Base-by-base conservation (phyloP, 1,140 invertebrate species). In the Dreissena polymorpha region DNA sequence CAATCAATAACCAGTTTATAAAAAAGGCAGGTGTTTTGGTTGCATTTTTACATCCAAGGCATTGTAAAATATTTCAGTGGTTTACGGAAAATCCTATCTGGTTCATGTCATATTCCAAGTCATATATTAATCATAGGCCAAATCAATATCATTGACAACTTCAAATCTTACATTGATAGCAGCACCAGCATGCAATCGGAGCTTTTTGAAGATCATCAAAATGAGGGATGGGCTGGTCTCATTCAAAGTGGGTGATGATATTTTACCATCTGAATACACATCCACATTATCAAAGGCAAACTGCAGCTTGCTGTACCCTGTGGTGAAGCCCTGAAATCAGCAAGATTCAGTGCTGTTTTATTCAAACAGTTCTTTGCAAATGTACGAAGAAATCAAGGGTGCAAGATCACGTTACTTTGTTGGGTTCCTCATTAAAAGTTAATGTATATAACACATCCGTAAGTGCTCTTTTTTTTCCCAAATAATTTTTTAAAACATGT, bases 171-270 rank as follows among this genome's bases (percentile, higher is more conserved):
- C 89, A 81, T 70, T 51, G n/a, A 90, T 88, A 67, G 23, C 79
- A 23, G 86, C 84, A 5, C 89, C 89, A 63, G 89, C 87, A 80
- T 90, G 87, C 13, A 90, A 71, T 71, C 88, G 68, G 13, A 90
- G 64, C 1, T 63, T 25, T 21, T 83, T 77, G 16, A 65, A 74
- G 12, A 89, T 70, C 14, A 63, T 69, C 16, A 90, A 79, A 25
- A 39, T 76, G 7, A 90, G 23, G 0, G 89, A 90, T 6, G 85
- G 85, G 49, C 60, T 60, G 53, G 65, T 5, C 27, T 89, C 86
- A 27, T 85, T 60, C 14, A 86, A 69, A 67, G 75, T 88, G 14
- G 73, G 73, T 14, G 87, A 85, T 0, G 84, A 79, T 64, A 90
- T 71, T 53, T 76, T 79, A 73, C 89, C 89, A 84, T 90, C 87